Conservation (phyloP, 1,140 invertebrate genomes). For the Brachionus sp. region DNA sequence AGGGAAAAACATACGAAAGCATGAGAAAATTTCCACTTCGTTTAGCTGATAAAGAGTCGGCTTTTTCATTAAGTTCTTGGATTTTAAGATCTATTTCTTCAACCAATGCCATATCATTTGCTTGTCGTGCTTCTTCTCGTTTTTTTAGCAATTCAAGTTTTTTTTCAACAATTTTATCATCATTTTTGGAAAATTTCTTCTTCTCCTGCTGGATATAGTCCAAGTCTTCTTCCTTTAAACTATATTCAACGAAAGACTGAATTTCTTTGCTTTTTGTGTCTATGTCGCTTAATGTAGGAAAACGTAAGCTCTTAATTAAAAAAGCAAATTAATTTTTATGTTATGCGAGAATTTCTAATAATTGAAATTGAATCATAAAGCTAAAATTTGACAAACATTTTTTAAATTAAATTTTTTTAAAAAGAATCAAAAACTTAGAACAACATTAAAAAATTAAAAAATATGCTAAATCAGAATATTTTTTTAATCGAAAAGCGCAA, state of each 20-base stretch:
- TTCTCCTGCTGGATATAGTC: constrained; percentile 32
- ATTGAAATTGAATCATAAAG: neutral
- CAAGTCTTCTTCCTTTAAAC: constrained; percentile 44
- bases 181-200: constrained; percentile 35
- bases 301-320: neutral
- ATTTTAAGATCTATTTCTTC: constrained; percentile 39
- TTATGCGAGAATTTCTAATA: neutral
- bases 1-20: neutral
- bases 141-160: constrained; percentile 5
- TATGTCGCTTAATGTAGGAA: constrained; percentile 28
- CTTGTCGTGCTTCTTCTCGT: neutral
- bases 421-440: no score
- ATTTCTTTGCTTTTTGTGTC: constrained; percentile 38
- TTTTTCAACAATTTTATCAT: constrained; percentile 39
- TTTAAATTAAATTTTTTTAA: no score
- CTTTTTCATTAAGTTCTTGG: constrained; percentile 37
- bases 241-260: constrained; percentile 30
- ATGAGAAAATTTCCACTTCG: constrained; percentile 33
- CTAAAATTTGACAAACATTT: no score
- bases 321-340: neutral
- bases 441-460: no score
- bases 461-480: no score
- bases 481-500: no score
- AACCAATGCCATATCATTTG: constrained; percentile 11
- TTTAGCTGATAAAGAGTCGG: neutral